phyloP scores from a whole-genome alignment of 2,888 invertebrate genomes.

The Lathronympha strigana region DNA sequence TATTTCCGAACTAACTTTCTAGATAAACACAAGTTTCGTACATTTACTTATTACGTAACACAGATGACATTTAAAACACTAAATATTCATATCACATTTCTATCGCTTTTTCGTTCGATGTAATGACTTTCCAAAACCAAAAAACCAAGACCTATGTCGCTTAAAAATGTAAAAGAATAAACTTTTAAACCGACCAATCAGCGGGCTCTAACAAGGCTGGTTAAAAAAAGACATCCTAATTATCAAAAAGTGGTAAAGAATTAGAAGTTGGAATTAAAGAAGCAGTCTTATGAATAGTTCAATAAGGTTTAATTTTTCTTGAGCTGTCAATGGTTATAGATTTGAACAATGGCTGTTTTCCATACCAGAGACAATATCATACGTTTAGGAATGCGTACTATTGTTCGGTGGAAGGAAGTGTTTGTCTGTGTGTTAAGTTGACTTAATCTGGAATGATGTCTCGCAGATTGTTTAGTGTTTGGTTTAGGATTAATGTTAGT shows the following conservation, averaged over 20 bases:
- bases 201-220: conserved; percentile 45
- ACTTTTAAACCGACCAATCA: conserved; percentile 8
- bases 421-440: conserved; percentile 18
- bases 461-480: conserved; percentile 4
- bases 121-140: conserved; percentile 49
- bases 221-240: conserved; percentile 35
- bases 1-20: conserved; percentile 27
- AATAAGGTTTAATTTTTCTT: conserved; percentile 57
- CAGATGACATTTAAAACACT: conserved; percentile 38
- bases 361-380: conserved; percentile 60
- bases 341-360: conserved; percentile 58
- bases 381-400: conserved; percentile 68
- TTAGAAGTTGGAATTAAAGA: conserved; percentile 39
- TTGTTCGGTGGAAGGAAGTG: conserved; percentile 56
- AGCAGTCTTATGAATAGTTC: conserved; percentile 47
- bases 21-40: conserved; percentile 9
- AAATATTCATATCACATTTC: conserved; percentile 50
- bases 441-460: conserved; percentile 34
- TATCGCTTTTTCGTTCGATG: conserved; percentile 47
- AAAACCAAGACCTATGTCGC: conserved; percentile 31
- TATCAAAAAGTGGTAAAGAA: conserved; percentile 41
- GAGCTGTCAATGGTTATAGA: conserved; percentile 56
- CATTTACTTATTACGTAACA: conserved; percentile 26
- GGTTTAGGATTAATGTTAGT: neutral
- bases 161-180: neutral